A percentile compares a stretch with the other conserved stretches of the same genome.
Conservation (phyloP, 2,888 invertebrate genomes). For the Athalia rosae region DNA sequence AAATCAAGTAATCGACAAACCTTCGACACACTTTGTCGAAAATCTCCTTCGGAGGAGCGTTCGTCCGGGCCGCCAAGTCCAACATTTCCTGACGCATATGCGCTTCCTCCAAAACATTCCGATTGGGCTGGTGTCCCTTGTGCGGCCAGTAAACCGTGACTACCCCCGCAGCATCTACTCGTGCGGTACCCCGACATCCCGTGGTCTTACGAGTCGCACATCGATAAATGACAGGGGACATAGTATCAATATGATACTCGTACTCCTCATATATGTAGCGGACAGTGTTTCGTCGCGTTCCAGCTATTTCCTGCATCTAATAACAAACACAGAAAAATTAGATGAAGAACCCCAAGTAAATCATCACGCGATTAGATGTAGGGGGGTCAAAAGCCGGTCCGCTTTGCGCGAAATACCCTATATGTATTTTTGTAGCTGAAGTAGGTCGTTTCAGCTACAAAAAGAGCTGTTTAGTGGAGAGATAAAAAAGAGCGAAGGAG, state of each 20-base stretch:
- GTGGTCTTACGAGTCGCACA: not conserved
- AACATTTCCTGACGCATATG: not conserved
- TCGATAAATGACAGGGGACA: not conserved
- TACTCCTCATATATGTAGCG: conserved; percentile 10
- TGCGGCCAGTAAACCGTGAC: not conserved
- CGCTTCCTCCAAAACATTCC: not conserved
- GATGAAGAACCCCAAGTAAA: too few relatives aligned
- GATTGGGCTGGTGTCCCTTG: not conserved
- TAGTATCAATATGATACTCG: conserved; percentile 18
- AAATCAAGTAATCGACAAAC: not conserved
- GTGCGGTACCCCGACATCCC: not conserved
- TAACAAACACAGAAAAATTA: too few relatives aligned
- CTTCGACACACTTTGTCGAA: conserved; percentile 16
- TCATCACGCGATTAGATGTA: too few relatives aligned
- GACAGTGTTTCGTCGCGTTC: not conserved
- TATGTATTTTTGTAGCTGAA: not conserved
- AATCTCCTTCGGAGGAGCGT: too few relatives aligned
- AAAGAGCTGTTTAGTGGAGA: conserved; percentile 10
- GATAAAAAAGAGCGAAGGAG: not conserved
- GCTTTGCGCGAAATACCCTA: too few relatives aligned
- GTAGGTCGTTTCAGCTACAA: not conserved
- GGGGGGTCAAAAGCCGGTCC: too few relatives aligned
- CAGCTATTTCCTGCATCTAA: conserved; percentile 15
- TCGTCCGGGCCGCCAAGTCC: not conserved
- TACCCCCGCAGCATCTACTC: too few relatives aligned